Evolutionary conservation across 1,140 invertebrate species (phyloP).

Genomic region (Rhyacophila brunnea): DNA sequence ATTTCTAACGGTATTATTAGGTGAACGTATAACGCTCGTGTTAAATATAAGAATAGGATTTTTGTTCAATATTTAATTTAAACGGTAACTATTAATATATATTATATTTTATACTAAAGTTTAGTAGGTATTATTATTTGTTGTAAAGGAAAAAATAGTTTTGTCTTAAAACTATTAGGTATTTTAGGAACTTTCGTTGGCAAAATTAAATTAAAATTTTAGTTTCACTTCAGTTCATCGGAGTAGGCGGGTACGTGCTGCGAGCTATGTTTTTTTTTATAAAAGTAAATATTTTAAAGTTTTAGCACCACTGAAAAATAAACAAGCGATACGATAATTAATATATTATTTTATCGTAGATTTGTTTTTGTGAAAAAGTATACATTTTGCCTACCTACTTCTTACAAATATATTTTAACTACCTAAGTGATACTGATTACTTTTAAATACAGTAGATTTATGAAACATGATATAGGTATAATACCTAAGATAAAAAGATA

Average conservation of each 20-base stretch:
- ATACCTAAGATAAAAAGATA: too few relatives aligned
- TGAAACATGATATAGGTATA: too few relatives aligned
- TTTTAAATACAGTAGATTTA: too few relatives aligned
- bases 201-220: constrained; percentile 27
- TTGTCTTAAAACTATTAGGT: constrained; percentile 50
- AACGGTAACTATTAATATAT: constrained; percentile 12
- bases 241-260: too few relatives aligned
- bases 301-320: not conserved
- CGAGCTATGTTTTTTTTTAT: not conserved
- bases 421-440: too few relatives aligned
- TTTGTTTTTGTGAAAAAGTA: too few relatives aligned
- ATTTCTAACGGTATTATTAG: constrained; percentile 3
- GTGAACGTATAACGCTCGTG: not conserved
- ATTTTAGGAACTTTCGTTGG: constrained; percentile 59
- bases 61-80: constrained; percentile 10
- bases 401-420: too few relatives aligned
- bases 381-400: too few relatives aligned
- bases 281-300: not conserved
- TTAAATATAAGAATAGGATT: constrained; percentile 10
- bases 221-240: constrained; percentile 20
- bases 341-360: too few relatives aligned
- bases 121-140: constrained; percentile 5
- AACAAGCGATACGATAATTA: too few relatives aligned
- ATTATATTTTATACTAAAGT: constrained; percentile 6
- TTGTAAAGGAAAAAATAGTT: constrained; percentile 30